Conservation (phyloP, 2,113 vertebrate genomes). For the Oncorhynchus clarkii region DNA sequence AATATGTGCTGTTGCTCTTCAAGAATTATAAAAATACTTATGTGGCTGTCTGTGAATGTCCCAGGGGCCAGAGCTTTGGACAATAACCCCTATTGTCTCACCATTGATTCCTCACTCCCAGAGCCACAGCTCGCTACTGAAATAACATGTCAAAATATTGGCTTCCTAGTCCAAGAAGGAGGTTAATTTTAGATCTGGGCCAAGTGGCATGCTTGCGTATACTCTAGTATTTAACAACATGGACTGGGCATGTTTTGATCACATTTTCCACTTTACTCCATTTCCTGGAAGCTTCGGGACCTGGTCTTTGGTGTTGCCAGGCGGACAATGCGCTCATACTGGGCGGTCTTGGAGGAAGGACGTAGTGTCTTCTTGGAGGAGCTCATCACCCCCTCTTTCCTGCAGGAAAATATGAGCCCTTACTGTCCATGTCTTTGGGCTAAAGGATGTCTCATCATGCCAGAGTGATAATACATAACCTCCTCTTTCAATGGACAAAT, state of each 20-base stretch:
- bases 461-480: constrained; percentile 1
- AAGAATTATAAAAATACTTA: constrained; percentile 63
- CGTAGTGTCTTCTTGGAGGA: constrained; percentile 44
- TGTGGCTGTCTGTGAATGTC: constrained; percentile 33
- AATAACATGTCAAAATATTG: constrained; percentile 55
- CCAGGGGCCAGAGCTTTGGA: constrained; percentile 48
- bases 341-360: constrained; percentile 42
- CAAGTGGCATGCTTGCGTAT: constrained; percentile 11
- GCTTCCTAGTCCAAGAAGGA: constrained; percentile 27
- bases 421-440: constrained; percentile 1
- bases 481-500: background rate
- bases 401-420: constrained; percentile 51
- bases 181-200: constrained; percentile 36
- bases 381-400: constrained; percentile 30
- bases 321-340: constrained; percentile 46
- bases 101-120: constrained; percentile 12
- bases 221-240: background rate
- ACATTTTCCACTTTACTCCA: constrained; percentile 38
- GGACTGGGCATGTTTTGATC: background rate
- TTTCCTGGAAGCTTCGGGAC: constrained; percentile 33
- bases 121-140: constrained; percentile 46
- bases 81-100: constrained; percentile 65
- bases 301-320: constrained; percentile 56
- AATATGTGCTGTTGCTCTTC: constrained; percentile 8
- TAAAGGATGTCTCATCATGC: constrained; percentile 5